phyloP scores from a whole-genome alignment of 2,888 invertebrate species.

The Aspidapion aeneum region DNA sequence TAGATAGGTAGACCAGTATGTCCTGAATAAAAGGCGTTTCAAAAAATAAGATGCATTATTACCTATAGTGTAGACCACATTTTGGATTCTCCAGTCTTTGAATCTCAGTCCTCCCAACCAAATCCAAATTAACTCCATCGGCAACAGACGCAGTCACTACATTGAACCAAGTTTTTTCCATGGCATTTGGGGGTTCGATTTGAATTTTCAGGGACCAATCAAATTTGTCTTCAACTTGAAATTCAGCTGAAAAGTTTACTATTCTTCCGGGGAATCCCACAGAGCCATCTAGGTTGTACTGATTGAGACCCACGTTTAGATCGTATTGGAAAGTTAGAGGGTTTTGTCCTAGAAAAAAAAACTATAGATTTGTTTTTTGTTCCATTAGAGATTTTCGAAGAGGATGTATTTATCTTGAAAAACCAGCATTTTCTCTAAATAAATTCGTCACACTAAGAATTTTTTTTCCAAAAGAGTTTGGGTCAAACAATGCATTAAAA shows the following conservation, averaged over 20 bases:
- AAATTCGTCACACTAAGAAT: no score
- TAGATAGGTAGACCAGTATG: no score
- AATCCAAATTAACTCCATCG: slow-evolving; percentile 34
- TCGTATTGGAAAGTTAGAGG: slow-evolving; percentile 41
- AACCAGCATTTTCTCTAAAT: no score
- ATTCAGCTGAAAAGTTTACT: slow-evolving; percentile 45
- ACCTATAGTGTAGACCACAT: slow-evolving; percentile 30
- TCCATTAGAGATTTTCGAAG: no score
- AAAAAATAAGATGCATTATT: no score
- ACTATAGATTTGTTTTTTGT: no score
- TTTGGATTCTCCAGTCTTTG: slow-evolving; percentile 41
- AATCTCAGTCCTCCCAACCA: slow-evolving; percentile 42
- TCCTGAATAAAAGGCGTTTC: no score
- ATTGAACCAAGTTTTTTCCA: slow-evolving; percentile 33
- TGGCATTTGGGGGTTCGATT: slow-evolving; percentile 41
- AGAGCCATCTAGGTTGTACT: slow-evolving; percentile 37
- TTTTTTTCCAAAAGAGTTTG: no score
- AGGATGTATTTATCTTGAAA: no score
- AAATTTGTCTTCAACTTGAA: slow-evolving; percentile 41
- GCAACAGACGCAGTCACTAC: slow-evolving; percentile 33
- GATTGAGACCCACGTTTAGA: slow-evolving; percentile 39
- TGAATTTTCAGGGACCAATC: slow-evolving; percentile 49
- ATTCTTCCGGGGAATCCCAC: slow-evolving; percentile 47
- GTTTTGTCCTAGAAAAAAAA: slow-evolving; percentile 18
- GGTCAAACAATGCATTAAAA: no score